These are phyloP conservation scores for Fopius arisanus DNA, from an alignment of 1,140 invertebrate genomes.

Conservation along the genomic window DNA sequence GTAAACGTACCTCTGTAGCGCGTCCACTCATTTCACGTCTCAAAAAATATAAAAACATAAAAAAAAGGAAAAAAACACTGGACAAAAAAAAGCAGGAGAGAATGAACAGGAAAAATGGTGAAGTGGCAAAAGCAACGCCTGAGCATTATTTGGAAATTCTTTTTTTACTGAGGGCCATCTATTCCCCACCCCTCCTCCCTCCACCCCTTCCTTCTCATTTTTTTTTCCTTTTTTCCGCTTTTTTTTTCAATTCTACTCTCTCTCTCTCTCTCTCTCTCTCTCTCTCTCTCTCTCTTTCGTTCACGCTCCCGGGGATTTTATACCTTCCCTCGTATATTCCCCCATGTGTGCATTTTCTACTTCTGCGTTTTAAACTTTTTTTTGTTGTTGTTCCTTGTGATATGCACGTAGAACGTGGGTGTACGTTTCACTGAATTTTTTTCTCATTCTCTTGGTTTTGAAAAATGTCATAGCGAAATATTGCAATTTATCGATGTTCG, in stretches of 20 bases:
- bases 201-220: too few species aligned
- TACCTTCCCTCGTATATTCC: neutral
- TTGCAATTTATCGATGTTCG: neutral
- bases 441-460: neutral
- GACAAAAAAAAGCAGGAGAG: neutral
- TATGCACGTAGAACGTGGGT: constrained; percentile 12
- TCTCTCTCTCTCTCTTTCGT: neutral
- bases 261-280: neutral
- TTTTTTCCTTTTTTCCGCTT: neutral
- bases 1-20: constrained; percentile 35
- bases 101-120: neutral
- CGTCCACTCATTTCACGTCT: constrained; percentile 15
- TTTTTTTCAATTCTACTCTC: constrained; percentile 10
- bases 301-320: neutral
- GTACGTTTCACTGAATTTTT: neutral
- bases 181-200: too few species aligned
- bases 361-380: neutral
- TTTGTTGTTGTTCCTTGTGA: neutral
- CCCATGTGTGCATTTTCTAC: neutral
- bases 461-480: neutral
- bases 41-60: constrained; percentile 22
- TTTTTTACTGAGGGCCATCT: neutral
- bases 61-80: constrained; percentile 16
- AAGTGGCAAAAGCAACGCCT: neutral
- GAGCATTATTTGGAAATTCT: constrained; percentile 9